Base-by-base conservation (phyloP, 2,113 vertebrate species). In the Patagioenas fasciata region DNA sequence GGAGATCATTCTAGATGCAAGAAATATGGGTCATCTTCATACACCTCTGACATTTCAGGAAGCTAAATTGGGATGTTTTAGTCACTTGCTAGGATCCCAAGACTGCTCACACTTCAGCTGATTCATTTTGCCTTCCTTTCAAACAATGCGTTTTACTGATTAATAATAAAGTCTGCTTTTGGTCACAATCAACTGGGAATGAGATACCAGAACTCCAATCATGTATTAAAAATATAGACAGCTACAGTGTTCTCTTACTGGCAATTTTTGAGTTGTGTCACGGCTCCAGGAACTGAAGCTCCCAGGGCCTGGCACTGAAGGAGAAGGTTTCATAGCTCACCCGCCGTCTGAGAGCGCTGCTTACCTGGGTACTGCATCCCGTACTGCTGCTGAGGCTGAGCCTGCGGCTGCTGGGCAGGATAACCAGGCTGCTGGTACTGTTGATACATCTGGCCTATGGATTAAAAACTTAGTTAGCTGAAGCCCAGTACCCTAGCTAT, bases 281-380 rank as follows among this genome's bases (percentile, higher is more conserved):
- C 24, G 2, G 36, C 24, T 24, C 31, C 10, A 48, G 66, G 44
- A 72, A 47, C 5, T 7, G 5, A 47, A 64, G 29, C 34, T 29
- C 26, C 15, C 3, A 21, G 69, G 65, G 38, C 11, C 0, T 0
- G 70, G 78, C 61, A 15, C 53, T 4, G 16, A 62, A 66, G 53
- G 31, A 80, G 74, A 87, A 47, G 44, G 44, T 25, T 40, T n/a
- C 18, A 11, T 34, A 86, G 61, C 88, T 15, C 18, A 26, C 51
- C 11, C 6, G 6, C 54, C 21, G 3, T 0, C 14, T 5, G 58
- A 50, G 65, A 7, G 15, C 9, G 60, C 82, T 19, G 58, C 99
- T 98, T 98, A 99, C 99, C 99, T 98, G 99, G 96, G 97, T 99
- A 99, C 98, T 99, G 99, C 98, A 99, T 93, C 65, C 98, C 97